These are phyloP conservation scores for Latrodectus elegans DNA, from an alignment of 2,888 invertebrate genomes.

Conservation along the genomic window DNA sequence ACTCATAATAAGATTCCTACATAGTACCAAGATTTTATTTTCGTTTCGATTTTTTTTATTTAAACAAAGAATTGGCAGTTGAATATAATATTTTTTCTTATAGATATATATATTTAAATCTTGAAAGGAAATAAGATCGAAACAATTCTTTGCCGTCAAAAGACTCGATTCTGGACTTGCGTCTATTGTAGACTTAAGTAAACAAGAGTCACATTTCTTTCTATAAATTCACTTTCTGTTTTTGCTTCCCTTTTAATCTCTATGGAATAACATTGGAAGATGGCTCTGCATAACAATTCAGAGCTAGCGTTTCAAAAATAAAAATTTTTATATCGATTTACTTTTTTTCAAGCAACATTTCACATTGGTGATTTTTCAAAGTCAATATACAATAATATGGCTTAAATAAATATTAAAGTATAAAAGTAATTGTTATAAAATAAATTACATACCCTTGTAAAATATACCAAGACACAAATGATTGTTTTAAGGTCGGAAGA, in stretches of 20 bases:
- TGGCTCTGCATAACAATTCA: background rate
- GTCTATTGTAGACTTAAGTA: conserved; percentile 38
- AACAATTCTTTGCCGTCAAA: conserved; percentile 38
- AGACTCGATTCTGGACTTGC: conserved; percentile 18
- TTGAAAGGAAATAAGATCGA: conserved; percentile 42
- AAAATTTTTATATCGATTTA: background rate
- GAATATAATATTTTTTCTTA: background rate
- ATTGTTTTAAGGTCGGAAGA: too few species aligned
- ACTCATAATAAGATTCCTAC: background rate
- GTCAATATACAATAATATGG: too few species aligned
- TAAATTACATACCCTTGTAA: too few species aligned
- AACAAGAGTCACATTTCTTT: conserved; percentile 24
- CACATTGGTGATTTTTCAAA: too few species aligned
- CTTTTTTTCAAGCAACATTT: too few species aligned
- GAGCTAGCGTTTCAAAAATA: background rate
- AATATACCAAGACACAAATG: too few species aligned
- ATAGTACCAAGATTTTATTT: conserved; percentile 57
- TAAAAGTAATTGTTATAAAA: too few species aligned
- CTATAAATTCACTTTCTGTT: background rate
- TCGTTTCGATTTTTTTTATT: conserved; percentile 24
- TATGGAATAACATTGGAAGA: conserved; percentile 9
- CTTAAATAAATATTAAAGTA: too few species aligned
- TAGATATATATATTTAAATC: conserved; percentile 34
- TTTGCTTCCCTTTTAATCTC: conserved; percentile 6
- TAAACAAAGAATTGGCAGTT: conserved; percentile 6